A percentile compares a stretch with the other conserved stretches of the same genome.
Conservation (phyloP, 2,797 vertebrate genomes). For the Pteronotus mesoamericanus region DNA sequence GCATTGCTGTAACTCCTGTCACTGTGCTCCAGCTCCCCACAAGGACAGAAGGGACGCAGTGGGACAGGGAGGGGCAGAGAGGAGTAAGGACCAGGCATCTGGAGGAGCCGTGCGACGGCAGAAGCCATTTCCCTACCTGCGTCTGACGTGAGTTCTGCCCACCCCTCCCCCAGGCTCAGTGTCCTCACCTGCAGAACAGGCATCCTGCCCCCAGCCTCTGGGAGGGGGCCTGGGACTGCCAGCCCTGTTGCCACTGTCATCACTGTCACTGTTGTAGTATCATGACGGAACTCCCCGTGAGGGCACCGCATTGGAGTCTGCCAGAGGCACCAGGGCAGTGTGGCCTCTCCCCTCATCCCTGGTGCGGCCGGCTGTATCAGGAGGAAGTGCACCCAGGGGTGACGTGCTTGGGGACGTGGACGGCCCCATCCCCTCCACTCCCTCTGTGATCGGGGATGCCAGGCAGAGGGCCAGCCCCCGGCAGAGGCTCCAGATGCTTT, state of each 20-base stretch:
- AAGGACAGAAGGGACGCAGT: not conserved
- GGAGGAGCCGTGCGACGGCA: not conserved
- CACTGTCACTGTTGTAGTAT: not conserved
- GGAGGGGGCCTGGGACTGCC: not conserved
- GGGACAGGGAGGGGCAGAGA: rapidly evolving
- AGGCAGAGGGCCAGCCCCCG: not conserved
- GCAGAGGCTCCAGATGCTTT: not conserved
- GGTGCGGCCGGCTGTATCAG: rapidly evolving
- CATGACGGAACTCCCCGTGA: rapidly evolving
- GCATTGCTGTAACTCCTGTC: rapidly evolving
- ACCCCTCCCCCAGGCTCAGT: not conserved
- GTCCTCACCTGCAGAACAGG: not conserved
- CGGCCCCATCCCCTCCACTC: not conserved
- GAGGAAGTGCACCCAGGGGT: not conserved
- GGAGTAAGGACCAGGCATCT: not conserved
- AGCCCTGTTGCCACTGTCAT: not conserved
- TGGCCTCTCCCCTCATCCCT: rapidly evolving
- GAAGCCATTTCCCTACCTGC: not conserved
- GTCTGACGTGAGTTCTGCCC: rapidly evolving
- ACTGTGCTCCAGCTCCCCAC: not conserved
- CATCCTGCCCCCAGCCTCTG: not conserved
- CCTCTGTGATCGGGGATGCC: not conserved
- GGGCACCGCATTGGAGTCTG: not conserved
- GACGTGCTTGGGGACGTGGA: not conserved
- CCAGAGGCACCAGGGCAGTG: rapidly evolving